Percentiles rank a stretch among this genome's conserved stretches.
These are phyloP conservation scores for Coreoperca whiteheadi DNA, from an alignment of 2,113 vertebrate genomes.

Conservation along the genomic window DNA sequence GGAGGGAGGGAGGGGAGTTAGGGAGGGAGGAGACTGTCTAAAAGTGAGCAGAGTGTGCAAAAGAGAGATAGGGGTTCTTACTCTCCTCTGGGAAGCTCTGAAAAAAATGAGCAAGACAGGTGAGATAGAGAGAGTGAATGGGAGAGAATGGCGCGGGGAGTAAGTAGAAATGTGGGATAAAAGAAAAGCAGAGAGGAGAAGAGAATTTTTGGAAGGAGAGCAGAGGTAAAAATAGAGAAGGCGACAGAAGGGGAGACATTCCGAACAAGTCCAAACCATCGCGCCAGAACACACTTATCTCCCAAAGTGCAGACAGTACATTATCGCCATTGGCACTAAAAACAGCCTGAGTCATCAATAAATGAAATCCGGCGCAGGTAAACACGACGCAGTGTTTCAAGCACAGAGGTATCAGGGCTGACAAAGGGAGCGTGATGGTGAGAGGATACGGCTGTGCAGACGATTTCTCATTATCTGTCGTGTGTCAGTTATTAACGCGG, in stretches of 20 bases:
- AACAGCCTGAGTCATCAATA: slow-evolving; percentile 72
- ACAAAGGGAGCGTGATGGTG: slow-evolving; percentile 34
- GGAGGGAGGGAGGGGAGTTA: neutral
- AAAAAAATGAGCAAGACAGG: slow-evolving; percentile 55
- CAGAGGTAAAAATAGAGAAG: slow-evolving; percentile 64
- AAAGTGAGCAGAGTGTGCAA: slow-evolving; percentile 71
- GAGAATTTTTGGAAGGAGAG: slow-evolving; percentile 21
- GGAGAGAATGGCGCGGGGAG: slow-evolving; percentile 37
- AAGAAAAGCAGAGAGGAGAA: slow-evolving; percentile 41
- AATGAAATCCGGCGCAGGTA: slow-evolving; percentile 61
- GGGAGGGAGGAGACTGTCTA: slow-evolving; percentile 38
- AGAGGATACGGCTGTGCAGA: slow-evolving; percentile 21
- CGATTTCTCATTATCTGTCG: slow-evolving; percentile 65
- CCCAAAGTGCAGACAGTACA: slow-evolving; percentile 72
- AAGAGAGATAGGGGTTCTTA: slow-evolving; percentile 68
- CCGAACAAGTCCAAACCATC: slow-evolving; percentile 65
- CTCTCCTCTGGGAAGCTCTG: slow-evolving; percentile 63
- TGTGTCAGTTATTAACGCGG: slow-evolving; percentile 64
- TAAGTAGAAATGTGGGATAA: slow-evolving; percentile 51
- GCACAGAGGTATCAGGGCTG: slow-evolving; percentile 33
- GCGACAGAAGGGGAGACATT: slow-evolving; percentile 54
- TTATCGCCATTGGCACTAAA: slow-evolving; percentile 66
- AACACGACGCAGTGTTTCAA: slow-evolving; percentile 51
- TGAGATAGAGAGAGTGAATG: slow-evolving; percentile 64
- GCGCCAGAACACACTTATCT: slow-evolving; percentile 69